A percentile compares a stretch with the other conserved stretches of the same genome.
phyloP scores from a whole-genome alignment of 37 sponge, comb jelly and placozoan species.

The Agelas oroides region DNA sequence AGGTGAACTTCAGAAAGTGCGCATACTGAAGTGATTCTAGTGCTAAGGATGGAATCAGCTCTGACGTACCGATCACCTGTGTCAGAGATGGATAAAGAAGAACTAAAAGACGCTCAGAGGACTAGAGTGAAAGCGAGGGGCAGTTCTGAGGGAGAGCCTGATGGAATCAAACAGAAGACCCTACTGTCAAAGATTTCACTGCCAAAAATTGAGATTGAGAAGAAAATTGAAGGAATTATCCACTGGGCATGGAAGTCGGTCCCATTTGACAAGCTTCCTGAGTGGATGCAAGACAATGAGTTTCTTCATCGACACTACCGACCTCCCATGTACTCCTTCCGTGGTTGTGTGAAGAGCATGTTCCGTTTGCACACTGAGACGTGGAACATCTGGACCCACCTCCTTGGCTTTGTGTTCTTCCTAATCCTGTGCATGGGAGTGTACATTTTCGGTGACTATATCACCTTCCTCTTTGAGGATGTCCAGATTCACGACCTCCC shows the following conservation, averaged over 20 bases:
- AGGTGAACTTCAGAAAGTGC: too few relatives aligned
- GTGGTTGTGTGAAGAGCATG: conserved; percentile 84
- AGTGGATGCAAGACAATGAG: conserved; percentile 95
- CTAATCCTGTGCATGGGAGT: conserved; percentile 61
- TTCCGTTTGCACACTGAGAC: conserved; percentile 95
- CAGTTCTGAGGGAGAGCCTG: too few relatives aligned
- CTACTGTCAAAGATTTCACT: too few relatives aligned
- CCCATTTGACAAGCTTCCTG: conserved; percentile 81
- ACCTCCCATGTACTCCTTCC: conserved; percentile 86
- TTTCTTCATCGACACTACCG: conserved; percentile 77
- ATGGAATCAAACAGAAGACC: too few relatives aligned
- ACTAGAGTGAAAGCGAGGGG: too few relatives aligned
- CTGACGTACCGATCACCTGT: too few relatives aligned
- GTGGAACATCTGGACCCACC: conserved; percentile 99
- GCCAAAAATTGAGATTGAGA: conserved; percentile 1
- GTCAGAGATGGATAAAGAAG: too few relatives aligned
- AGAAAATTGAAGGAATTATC: conserved; percentile 30
- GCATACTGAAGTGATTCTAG: too few relatives aligned
- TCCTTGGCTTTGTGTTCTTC: conserved; percentile 85
- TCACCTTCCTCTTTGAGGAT: conserved; percentile 64
- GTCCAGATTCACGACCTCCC: conserved; percentile 65
- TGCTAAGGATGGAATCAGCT: too few relatives aligned
- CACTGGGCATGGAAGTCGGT: conserved; percentile 70
- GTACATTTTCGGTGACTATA: conserved; percentile 61
- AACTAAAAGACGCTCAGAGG: too few relatives aligned